phyloP scores from a whole-genome alignment of 2,888 invertebrate species.

The Apocheima hispidaria region DNA sequence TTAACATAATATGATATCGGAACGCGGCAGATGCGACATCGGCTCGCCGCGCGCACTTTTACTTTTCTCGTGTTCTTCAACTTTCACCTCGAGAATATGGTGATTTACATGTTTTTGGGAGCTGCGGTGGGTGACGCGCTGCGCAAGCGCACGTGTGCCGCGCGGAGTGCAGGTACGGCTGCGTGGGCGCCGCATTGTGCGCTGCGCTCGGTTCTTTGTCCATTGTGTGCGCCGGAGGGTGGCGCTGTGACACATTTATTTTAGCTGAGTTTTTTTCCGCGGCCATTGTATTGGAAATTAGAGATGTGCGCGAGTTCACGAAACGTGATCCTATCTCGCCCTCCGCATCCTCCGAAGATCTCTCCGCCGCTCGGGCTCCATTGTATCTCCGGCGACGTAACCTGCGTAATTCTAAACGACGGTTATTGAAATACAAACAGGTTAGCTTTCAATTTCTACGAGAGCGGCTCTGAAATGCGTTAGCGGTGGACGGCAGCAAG shows the following conservation, averaged over 20 bases:
- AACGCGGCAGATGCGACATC: conserved; percentile 68
- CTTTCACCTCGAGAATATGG: conserved; percentile 81
- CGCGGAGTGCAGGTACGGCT: conserved; percentile 51
- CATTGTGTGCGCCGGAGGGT: conserved; percentile 81
- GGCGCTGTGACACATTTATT: conserved; percentile 85
- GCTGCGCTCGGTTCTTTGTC: conserved; percentile 70
- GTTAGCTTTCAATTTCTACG: conserved; percentile 81
- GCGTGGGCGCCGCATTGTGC: conserved; percentile 77
- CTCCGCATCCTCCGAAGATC: conserved; percentile 71
- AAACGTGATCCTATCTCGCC: conserved; percentile 80
- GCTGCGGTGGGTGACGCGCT: conserved; percentile 39
- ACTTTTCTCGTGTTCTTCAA: conserved; percentile 79
- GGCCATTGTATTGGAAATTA: conserved; percentile 85
- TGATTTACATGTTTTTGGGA: conserved; percentile 74
- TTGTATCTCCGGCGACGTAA: conserved; percentile 59
- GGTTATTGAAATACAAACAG: conserved; percentile 74
- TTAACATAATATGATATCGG: conserved; percentile 74
- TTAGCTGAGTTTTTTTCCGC: conserved; percentile 81
- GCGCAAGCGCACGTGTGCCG: conserved; percentile 34
- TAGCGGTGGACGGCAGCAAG: conserved; percentile 47
- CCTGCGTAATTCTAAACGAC: conserved; percentile 54
- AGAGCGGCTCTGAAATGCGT: conserved; percentile 66
- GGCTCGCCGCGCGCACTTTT: conserved; percentile 70
- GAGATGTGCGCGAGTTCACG: conserved; percentile 81
- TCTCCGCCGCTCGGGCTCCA: conserved; percentile 72